phyloP scores from a whole-genome alignment of 2,888 invertebrate genomes.

The Liodrosophila aerea region DNA sequence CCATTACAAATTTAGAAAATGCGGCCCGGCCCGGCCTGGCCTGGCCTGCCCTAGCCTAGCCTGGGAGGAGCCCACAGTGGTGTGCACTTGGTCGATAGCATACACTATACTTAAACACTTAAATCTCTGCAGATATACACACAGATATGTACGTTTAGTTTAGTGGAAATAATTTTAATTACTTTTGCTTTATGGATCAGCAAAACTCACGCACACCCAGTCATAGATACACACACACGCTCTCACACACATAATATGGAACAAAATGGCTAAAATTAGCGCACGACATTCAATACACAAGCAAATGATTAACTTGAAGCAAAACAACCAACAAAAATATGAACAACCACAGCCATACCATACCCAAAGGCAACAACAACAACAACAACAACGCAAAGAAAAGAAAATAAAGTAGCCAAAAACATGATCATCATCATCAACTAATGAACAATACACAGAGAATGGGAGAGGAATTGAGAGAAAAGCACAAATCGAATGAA shows the following conservation, averaged over 20 bases:
- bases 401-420: constrained; percentile 69
- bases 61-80: constrained; percentile 22
- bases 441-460: constrained; percentile 15
- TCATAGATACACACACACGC: constrained; percentile 13
- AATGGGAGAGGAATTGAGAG: constrained; percentile 23
- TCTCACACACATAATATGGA: constrained; percentile 56
- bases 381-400: constrained; percentile 39
- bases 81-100: constrained; percentile 9
- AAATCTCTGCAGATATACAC: too few relatives aligned
- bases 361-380: constrained; percentile 6
- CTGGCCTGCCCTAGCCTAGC: too few relatives aligned
- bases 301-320: constrained; percentile 74
- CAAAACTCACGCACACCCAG: constrained; percentile 33
- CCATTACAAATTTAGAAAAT: constrained; percentile 80
- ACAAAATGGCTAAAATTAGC: constrained; percentile 77
- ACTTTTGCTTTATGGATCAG: constrained; percentile 71
- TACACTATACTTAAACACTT: background rate
- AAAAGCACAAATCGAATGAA: constrained; percentile 16
- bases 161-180: constrained; percentile 73
- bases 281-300: constrained; percentile 76
- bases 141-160: constrained; percentile 19
- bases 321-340: constrained; percentile 59
- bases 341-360: constrained; percentile 40
- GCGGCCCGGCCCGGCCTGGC: constrained; percentile 70
- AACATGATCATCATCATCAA: constrained; percentile 44